These are phyloP conservation scores for Colinus virginianus DNA, from an alignment of 2,113 vertebrate genomes.

Conservation along the genomic window DNA sequence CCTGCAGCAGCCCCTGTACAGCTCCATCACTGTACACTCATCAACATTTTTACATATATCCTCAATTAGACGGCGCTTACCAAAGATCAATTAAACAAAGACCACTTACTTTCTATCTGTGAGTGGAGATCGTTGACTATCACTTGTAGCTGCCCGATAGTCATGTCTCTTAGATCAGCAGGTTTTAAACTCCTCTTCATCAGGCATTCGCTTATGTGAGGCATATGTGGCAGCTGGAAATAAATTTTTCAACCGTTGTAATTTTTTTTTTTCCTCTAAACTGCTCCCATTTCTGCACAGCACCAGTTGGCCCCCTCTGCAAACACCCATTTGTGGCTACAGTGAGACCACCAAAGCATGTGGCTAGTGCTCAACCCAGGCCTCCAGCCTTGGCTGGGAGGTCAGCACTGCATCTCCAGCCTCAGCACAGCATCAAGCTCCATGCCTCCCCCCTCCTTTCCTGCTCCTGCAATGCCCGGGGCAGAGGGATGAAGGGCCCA, in stretches of 20 bases:
- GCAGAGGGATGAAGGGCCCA: background rate
- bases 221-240: slow-evolving; percentile 94
- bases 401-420: no score
- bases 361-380: no score
- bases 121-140: slow-evolving; percentile 99
- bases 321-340: fast-evolving
- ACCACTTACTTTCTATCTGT: slow-evolving; percentile 95
- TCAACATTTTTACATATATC: background rate
- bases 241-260: background rate
- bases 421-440: no score
- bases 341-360: fast-evolving
- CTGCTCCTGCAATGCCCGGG: no score
- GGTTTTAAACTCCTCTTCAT: slow-evolving; percentile 98
- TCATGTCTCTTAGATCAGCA: slow-evolving; percentile 96
- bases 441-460: no score
- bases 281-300: background rate
- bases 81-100: background rate
- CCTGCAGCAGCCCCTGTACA: fast-evolving
- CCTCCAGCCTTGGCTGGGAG: no score
- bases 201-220: slow-evolving; percentile 97
- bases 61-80: background rate
- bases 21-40: background rate
- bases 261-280: background rate
- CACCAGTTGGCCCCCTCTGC: background rate
- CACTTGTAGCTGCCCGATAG: slow-evolving; percentile 95